These are phyloP conservation scores for Microctonus brassicae DNA, from an alignment of 2,888 invertebrate genomes.

Conservation along the genomic window DNA sequence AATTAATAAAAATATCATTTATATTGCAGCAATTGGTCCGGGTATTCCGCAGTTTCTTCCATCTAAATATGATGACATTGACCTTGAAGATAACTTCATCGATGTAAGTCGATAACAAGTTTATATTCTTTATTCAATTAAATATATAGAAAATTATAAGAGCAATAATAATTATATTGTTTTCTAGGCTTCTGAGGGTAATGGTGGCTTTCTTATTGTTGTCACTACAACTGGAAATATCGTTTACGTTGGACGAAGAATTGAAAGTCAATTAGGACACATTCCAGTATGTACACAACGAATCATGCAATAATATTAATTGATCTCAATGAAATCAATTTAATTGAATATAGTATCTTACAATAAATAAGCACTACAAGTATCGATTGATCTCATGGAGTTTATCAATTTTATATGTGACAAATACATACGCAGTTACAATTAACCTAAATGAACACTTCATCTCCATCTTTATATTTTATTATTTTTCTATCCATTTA, in stretches of 20 bases:
- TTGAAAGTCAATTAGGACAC: slow-evolving; percentile 88
- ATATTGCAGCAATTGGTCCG: slow-evolving; percentile 60
- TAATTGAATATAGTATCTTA: no score
- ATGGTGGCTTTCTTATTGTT: slow-evolving; percentile 86
- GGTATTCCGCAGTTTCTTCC: slow-evolving; percentile 56
- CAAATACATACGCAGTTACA: no score
- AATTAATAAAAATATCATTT: slow-evolving; percentile 42
- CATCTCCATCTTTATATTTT: no score
- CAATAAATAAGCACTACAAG: no score
- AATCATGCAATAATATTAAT: background rate
- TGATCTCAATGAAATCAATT: no score
- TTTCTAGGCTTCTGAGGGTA: slow-evolving; percentile 71
- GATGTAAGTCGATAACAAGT: slow-evolving; percentile 63
- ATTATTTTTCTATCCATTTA: background rate
- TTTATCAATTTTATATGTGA: no score
- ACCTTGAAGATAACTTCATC: slow-evolving; percentile 66
- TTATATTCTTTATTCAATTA: background rate
- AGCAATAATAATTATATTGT: no score
- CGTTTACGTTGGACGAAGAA: slow-evolving; percentile 85
- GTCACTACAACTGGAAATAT: slow-evolving; percentile 86
- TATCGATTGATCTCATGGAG: no score
- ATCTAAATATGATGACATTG: slow-evolving; percentile 57
- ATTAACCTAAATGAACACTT: slow-evolving; percentile 1
- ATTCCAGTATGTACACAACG: slow-evolving; percentile 76
- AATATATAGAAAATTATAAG: no score